Base-by-base conservation (phyloP, 2,113 vertebrate species). In the Nerophis ophidion region DNA sequence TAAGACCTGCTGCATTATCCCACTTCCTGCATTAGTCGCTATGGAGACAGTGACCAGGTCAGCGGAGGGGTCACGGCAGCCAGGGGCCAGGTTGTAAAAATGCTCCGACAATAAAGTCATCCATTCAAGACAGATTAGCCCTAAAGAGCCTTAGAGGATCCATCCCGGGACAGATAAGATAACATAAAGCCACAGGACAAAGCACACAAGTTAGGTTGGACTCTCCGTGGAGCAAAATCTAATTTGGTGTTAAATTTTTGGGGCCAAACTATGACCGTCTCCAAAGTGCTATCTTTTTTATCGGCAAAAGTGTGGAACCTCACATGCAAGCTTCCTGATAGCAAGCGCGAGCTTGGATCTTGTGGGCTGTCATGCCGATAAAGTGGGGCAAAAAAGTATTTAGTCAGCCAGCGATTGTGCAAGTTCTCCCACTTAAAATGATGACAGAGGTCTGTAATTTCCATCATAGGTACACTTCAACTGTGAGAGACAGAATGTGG, bases 41-140 rank as follows among this genome's bases (percentile, higher is more conserved):
- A 57, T 35, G 84, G 88, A 84, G 75, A 87, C 80, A 78, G 72
- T 69, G 85, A 83, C 82, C 84, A 84, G 88, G 84, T 86, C 87
- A 80, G 34, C 2, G 64, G 89, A 56, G 54, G 57, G 58, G 84
- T 90, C 81, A 82, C 70, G 33, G 53, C 7, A 35, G 72, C 82
- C 80, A 80, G 74, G 76, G 80, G 80, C 52, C 79, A 66, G 78
- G 80, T 81, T 86, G 74, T 86, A 85, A 88, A 89, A 84, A 86
- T 81, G 69, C 70, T 60, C 19, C 60, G 64, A 86, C 81, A 86
- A 84, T 74, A 76, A 85, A 71, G 62, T 44, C 63, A 42, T 48
- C 70, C 73, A 71, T 85, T 84, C 70, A 85, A 54, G 45, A 60
- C 61, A 78, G 61, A 86, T 87, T 84, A 86, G 71, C 62, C 64